A percentile compares a stretch with the other conserved stretches of the same genome.
phyloP scores from a whole-genome alignment of 2,797 vertebrate species.

The Arnoldichthys spilopterus region DNA sequence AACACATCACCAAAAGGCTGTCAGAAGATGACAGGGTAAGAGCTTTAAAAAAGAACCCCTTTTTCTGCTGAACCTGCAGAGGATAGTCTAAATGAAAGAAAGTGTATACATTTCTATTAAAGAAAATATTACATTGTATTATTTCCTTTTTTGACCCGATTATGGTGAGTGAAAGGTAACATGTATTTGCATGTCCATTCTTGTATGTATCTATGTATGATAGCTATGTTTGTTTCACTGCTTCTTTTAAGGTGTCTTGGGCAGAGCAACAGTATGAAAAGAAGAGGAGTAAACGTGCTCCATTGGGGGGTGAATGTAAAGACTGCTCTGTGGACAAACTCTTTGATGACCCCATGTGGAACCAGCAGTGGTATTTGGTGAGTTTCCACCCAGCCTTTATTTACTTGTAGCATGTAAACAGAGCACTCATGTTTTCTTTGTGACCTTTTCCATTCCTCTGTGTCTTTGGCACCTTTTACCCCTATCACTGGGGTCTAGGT shows the following conservation, averaged over 20 bases:
- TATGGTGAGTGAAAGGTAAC: too few relatives aligned
- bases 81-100: not conserved
- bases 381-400: slow-evolving; percentile 60
- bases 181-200: too few relatives aligned
- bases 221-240: not conserved
- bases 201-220: too few relatives aligned
- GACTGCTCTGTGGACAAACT: slow-evolving; percentile 85
- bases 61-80: not conserved
- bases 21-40: slow-evolving; percentile 92
- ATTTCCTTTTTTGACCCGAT: too few relatives aligned
- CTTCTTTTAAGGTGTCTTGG: slow-evolving; percentile 87
- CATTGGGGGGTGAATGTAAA: slow-evolving; percentile 69
- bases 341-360: slow-evolving; percentile 98
- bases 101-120: not conserved
- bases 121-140: not conserved
- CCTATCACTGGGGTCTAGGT: too few relatives aligned
- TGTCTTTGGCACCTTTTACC: too few relatives aligned
- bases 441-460: not conserved
- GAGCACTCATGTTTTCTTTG: not conserved
- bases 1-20: slow-evolving; percentile 89
- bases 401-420: not conserved
- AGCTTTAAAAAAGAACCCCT: not conserved
- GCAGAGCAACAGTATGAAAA: slow-evolving; percentile 98
- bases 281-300: slow-evolving; percentile 83
- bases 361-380: slow-evolving; percentile 98